Conservation (phyloP, 2,797 vertebrate species). For the Gymnopithys bicolor region DNA sequence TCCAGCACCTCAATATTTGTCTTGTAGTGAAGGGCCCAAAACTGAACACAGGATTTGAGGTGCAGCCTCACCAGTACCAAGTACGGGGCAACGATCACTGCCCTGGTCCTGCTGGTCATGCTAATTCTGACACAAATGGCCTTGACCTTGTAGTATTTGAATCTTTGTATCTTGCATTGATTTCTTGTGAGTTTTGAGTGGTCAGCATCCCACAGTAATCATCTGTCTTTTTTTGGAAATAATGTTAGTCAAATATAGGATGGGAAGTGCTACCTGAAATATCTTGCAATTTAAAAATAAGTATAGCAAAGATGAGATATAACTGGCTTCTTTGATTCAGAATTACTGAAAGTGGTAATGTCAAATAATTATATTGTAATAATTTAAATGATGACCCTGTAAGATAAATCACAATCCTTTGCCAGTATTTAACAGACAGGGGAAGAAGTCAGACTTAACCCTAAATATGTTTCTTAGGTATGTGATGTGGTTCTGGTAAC, state of each 20-base stretch:
- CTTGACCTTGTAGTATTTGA: slow-evolving; percentile 46
- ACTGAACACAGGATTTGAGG: neutral
- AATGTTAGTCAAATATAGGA: slow-evolving; percentile 1
- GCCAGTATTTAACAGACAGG: neutral
- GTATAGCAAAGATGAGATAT: neutral
- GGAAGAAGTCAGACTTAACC: neutral
- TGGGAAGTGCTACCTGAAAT: neutral
- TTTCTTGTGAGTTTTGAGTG: slow-evolving; percentile 42
- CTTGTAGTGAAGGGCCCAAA: neutral
- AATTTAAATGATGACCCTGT: neutral
- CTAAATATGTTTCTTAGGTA: neutral
- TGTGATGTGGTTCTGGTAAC: neutral
- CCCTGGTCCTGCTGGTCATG: neutral
- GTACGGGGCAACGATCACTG: accelerated
- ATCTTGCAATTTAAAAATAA: neutral
- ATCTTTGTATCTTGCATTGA: slow-evolving; percentile 39
- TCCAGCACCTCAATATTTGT: neutral
- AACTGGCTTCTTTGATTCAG: neutral
- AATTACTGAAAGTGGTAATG: neutral
- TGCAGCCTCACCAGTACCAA: accelerated
- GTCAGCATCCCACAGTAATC: slow-evolving; percentile 20
- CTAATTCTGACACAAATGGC: neutral
- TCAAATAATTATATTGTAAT: neutral
- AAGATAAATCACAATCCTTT: neutral
- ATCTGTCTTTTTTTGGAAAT: slow-evolving; percentile 25